Evolutionary conservation across 2,888 invertebrate genomes (phyloP), one percentile per base, ranked within the genome.

Genomic region (Amiota mariae): DNA sequence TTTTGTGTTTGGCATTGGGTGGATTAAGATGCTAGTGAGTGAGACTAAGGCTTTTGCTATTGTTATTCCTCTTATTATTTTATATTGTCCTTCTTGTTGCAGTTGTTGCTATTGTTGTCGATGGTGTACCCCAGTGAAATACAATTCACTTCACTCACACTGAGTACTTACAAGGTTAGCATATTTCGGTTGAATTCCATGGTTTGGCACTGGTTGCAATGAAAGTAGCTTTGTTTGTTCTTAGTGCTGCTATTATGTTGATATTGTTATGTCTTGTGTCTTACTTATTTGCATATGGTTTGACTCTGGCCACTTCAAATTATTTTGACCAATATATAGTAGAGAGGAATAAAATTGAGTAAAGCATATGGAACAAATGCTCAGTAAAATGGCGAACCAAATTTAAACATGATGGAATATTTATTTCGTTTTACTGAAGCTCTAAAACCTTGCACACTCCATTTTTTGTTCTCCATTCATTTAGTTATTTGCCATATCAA

Each of bases 301-400:
- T n/a, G n/a, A n/a, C n/a, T 81, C 76, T 79, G 80, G 82, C 85
- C 85, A 84, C 84, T 83, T 83, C 83, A 83, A 85, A 85, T 83
- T 83, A 83, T 84, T 80, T 82, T 85, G 85, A 82, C 85, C 83
- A 83, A 85, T 85, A 85, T 80, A 85, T 84, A 84, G 80, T 82
- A 72, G 56, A 74, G 36, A 73, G 36, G 6, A 36, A 36, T 36
- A 6, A 6, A 36, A 6, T 36, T 2, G 6, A 36, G 36, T 36
- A 0, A 36, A 6, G 73, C 59, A 66, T 13, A 56, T 61, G 70
- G 73, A 79, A 49, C 70, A 54, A 51, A n/a, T n/a, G n/a, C n/a
- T n/a, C n/a, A n/a, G n/a, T 77, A 77, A 36, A 36, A 36, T 36
- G 24, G 24, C 3, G 24, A 24, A 24, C 24, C 1, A 24, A 24